Evolutionary conservation across 1,140 invertebrate species (phyloP), one percentile per base, ranked within the genome.

Genomic region (Cydia amplana): DNA sequence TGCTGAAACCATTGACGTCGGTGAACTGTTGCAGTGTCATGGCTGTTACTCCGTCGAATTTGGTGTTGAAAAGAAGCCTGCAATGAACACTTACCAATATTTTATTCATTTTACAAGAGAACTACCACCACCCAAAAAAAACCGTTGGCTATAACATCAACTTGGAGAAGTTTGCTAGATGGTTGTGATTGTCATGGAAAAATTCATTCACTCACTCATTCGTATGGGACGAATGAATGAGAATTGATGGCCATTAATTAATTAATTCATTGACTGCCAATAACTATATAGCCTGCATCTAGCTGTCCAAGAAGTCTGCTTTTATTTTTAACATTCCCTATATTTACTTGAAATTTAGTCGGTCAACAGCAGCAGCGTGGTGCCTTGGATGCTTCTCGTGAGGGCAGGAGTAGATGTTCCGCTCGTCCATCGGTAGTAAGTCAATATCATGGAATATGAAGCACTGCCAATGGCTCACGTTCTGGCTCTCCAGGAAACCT

Each of bases 391-490:
- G 97, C 75, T 96, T 94, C 2, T 96, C 96, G 92, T 9, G 4
- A 0, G 97, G 97, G 93, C 98, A 99, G 14, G 95, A 96, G 93
- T 99, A 99, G 25, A 99, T 91, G 93, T 99, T 99, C 77, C 96
- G 93, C 84, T 98, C 97, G 93, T 99, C 97, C 86, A 99, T 96
- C 4, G 98, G 98, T 83, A 99, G 92, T 67, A 99, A 94, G 92
- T 99, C 98, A 28, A 99, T 97, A 90, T 99, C 98, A 93, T 99
- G 98, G 93, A 99, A 99, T 78, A 99, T 96, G 91, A 98, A 98
- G 93, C 98, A 99, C 83, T 97, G 95, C 92, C 96, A 98, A 49
- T 95, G 93, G 60, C 95, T 94, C 51, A 95, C 91, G 67, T 84
- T 85, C 74, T 91, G 87, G 70, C 85, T 88, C 92, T 99, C 98